Conservation (phyloP, 1,140 invertebrate species). For the Heliconius nattereri region DNA sequence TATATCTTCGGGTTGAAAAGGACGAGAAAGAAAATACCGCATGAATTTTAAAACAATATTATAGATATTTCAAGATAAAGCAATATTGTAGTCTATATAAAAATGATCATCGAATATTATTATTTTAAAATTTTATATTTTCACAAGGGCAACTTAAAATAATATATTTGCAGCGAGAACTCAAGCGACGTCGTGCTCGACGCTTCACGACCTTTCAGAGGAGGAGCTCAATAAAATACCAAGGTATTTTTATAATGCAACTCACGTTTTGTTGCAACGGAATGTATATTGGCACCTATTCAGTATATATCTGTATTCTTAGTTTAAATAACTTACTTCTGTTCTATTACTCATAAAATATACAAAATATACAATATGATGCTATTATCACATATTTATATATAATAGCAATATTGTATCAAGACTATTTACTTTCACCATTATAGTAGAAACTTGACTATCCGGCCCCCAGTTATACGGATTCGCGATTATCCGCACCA, state of each 20-base stretch:
- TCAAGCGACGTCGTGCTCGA: constrained; percentile 80
- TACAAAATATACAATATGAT: neutral
- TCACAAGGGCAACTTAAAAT: neutral
- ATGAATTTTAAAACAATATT: neutral
- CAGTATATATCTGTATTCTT: constrained; percentile 16
- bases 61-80: neutral
- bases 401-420: neutral
- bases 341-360: neutral
- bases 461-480: too few species aligned
- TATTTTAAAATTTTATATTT: constrained; percentile 4
- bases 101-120: neutral
- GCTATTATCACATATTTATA: neutral
- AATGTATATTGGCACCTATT: constrained; percentile 27
- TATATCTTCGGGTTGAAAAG: neutral
- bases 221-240: constrained; percentile 77
- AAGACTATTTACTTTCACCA: neutral
- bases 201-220: constrained; percentile 79
- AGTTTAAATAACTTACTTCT: neutral
- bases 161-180: constrained; percentile 65
- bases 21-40: neutral
- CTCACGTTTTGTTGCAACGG: constrained; percentile 23
- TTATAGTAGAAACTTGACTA: too few species aligned
- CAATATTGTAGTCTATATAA: neutral
- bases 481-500: too few species aligned
- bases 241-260: constrained; percentile 56